Base-by-base conservation (phyloP, 2,797 vertebrate genomes). In the Remorina albescens region DNA sequence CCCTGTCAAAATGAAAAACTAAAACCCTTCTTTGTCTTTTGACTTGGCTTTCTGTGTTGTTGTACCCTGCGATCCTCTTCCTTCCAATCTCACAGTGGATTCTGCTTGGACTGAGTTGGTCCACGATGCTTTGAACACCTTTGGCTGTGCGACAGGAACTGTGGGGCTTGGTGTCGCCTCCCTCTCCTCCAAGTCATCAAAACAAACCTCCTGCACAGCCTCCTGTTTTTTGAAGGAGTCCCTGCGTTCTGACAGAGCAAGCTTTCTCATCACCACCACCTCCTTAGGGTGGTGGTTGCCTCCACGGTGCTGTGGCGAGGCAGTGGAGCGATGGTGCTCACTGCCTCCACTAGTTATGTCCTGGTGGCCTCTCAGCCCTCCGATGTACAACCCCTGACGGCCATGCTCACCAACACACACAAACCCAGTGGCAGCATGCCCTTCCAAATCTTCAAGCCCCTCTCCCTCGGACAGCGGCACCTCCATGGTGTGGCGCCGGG, bases 141-240 rank as follows among this genome's bases (percentile, higher is more conserved):
- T 89, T 0, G 89, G 67, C 13, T 73, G 83, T 6, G 75, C 81
- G 79, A 65, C 64, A 0, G 87, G 75, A n/a, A 54, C 41, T 0
- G 65, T 60, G 2, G 88, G 70, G 57, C 80, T 88, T 3, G 39
- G 74, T 0, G 69, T 59, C 1, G 54, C 71, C 28, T 92, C 92
- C 32, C 67, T 84, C 73, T 91, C 91, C 10, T 96, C 95, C 0
- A 90, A 79, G 56, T 97, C 96, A 0, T 97, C 96, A 0, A 96
- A 96, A 75, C 95, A 96, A 72, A 97, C 96, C 86, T 98, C 97
- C 83, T 97, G 96, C 37, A 98, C 96, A 0, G 97, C 97, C 77
- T 97, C 96, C 66, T 98, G 97, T 75, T 97, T 98, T 90, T 97
- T 97, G 91, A 98, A 98, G 49, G 96, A 98, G 90, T 98, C 96